A percentile compares a stretch with the other conserved stretches of the same genome.
These are phyloP conservation scores for Muscicapa comitata DNA, from an alignment of 2,797 vertebrate species.

Conservation along the genomic window DNA sequence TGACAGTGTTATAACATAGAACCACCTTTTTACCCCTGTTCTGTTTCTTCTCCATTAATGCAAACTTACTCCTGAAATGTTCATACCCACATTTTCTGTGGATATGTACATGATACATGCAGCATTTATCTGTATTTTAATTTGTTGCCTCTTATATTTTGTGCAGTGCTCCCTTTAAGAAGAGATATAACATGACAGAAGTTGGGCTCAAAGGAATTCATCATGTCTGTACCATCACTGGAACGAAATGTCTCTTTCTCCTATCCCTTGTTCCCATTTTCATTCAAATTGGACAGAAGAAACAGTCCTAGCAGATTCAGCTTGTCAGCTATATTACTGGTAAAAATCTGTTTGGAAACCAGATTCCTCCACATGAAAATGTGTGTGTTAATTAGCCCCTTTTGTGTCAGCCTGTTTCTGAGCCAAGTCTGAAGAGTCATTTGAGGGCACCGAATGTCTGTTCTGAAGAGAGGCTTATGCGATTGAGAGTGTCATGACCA, in stretches of 20 bases:
- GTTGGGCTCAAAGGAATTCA: slow-evolving; percentile 7
- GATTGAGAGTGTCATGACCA: slow-evolving; percentile 64
- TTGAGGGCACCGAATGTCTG: slow-evolving; percentile 53
- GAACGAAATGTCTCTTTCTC: slow-evolving; percentile 32
- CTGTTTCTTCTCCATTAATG: background rate
- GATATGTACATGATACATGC: background rate
- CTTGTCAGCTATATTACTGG: slow-evolving; percentile 57
- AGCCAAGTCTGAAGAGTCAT: slow-evolving; percentile 65
- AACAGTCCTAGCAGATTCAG: slow-evolving; percentile 53
- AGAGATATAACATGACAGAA: slow-evolving; percentile 1
- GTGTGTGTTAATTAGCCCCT: slow-evolving; percentile 57
- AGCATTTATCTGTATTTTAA: background rate
- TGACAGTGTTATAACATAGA: background rate
- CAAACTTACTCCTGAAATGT: background rate
- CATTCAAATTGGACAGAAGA: slow-evolving; percentile 53
- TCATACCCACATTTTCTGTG: background rate
- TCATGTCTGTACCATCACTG: background rate
- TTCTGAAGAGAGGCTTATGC: slow-evolving; percentile 30
- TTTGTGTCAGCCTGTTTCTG: slow-evolving; percentile 50
- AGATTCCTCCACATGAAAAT: slow-evolving; percentile 70
- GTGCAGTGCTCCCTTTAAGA: background rate
- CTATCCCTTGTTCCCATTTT: slow-evolving; percentile 42
- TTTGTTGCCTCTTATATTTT: background rate
- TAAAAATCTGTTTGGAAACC: slow-evolving; percentile 61
- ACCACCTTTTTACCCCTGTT: background rate